phyloP scores from a whole-genome alignment of 2,797 vertebrate genomes.

The Moxostoma hubbsi region DNA sequence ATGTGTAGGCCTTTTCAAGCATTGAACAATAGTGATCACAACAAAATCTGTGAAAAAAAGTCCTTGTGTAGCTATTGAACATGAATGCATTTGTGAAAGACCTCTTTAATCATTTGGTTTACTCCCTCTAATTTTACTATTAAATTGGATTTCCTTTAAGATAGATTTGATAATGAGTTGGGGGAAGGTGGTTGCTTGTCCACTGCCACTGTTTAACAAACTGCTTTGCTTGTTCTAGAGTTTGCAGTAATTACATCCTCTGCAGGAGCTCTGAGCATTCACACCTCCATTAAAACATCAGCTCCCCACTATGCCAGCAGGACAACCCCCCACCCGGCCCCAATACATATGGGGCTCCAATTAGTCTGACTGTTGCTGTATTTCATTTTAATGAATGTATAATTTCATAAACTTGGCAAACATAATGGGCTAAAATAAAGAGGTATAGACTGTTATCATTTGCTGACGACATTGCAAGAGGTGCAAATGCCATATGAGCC shows the following conservation, averaged over 20 bases:
- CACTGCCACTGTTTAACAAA: conserved; percentile 71
- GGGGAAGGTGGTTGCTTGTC: conserved; percentile 43
- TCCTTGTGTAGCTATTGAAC: conserved; percentile 7
- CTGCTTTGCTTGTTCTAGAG: conserved; percentile 75
- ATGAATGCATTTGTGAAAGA: conserved; percentile 16
- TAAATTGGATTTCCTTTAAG: conserved; percentile 39
- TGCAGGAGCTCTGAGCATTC: conserved; percentile 84
- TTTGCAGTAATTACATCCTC: conserved; percentile 87
- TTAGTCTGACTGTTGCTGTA: neutral
- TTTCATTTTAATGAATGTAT: neutral
- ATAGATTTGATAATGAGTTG: conserved; percentile 13
- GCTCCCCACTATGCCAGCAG: conserved; percentile 81
- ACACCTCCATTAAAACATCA: conserved; percentile 93
- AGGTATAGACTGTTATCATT: neutral
- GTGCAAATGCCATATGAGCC: no score
- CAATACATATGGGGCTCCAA: conserved; percentile 65
- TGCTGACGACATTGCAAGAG: neutral
- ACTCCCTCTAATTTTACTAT: conserved; percentile 41
- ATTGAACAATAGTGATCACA: conserved; percentile 13
- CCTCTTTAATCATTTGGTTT: conserved; percentile 37
- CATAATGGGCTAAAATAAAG: neutral
- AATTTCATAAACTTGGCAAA: neutral
- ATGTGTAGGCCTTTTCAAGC: conserved; percentile 34
- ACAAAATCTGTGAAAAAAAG: conserved; percentile 6
- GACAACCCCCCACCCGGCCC: conserved; percentile 84